Evolutionary conservation across 64 coral and sea anemone genomes (phyloP).

Genomic region (Platygyra sinensis): DNA sequence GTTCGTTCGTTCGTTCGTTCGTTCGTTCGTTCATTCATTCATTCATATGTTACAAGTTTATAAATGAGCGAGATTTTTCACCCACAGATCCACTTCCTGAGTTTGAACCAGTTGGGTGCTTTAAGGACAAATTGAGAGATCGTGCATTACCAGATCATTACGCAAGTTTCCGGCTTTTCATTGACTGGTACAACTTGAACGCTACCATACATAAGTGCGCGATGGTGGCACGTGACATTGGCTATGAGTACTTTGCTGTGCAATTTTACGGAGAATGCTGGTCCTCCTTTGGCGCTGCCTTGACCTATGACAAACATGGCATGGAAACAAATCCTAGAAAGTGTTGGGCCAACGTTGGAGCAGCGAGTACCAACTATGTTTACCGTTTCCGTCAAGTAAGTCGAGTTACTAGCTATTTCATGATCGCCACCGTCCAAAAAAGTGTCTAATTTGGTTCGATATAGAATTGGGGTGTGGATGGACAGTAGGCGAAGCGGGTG

Average conservation of each 20-base stretch:
- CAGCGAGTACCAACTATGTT: neutral
- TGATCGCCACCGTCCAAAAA: too few relatives aligned
- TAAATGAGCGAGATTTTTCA: neutral
- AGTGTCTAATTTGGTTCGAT: too few relatives aligned
- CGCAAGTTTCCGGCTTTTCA: conserved; percentile 50
- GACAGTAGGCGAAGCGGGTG: too few relatives aligned
- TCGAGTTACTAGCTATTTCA: neutral
- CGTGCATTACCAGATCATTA: conserved; percentile 41
- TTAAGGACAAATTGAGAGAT: neutral
- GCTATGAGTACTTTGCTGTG: conserved; percentile 58
- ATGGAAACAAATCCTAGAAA: neutral
- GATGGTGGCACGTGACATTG: conserved; percentile 33
- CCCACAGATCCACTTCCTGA: conserved; percentile 21
- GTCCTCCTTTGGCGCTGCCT: conserved; percentile 32
- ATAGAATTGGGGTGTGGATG: too few relatives aligned
- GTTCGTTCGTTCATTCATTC: too few relatives aligned
- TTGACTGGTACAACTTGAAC: conserved; percentile 45
- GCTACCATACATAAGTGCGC: conserved; percentile 55
- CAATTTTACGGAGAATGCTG: conserved; percentile 83
- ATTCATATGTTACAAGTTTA: neutral
- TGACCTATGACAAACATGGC: neutral
- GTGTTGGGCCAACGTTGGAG: conserved; percentile 30
- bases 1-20: too few relatives aligned
- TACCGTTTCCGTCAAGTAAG: conserved; percentile 4
- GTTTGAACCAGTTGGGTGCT: conserved; percentile 71